Conservation (phyloP, 2,888 invertebrate genomes). For the Helobdella robusta region DNA sequence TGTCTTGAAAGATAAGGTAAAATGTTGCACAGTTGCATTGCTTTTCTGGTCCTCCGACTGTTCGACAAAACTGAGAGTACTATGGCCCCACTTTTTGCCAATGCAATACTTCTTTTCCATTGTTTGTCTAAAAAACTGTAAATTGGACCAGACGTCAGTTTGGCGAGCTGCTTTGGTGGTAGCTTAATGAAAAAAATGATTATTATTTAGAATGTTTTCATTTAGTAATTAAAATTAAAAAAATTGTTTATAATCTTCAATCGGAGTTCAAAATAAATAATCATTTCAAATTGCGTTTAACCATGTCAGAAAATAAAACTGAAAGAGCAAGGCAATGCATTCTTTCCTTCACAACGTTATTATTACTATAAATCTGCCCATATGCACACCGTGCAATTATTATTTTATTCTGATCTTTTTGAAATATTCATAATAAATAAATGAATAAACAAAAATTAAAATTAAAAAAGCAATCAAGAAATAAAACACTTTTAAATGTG, state of each 20-base stretch:
- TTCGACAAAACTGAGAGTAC: conserved; percentile 15
- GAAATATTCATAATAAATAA: no score
- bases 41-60: conserved; percentile 19
- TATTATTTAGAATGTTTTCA: not conserved
- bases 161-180: conserved; percentile 12
- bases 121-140: conserved; percentile 17
- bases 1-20: conserved; percentile 13
- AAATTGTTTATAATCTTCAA: not conserved
- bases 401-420: no score
- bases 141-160: conserved; percentile 15
- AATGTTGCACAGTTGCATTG: conserved; percentile 15
- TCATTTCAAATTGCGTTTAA: no score
- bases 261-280: not conserved
- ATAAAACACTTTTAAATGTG: no score
- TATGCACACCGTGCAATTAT: no score
- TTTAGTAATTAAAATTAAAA: not conserved
- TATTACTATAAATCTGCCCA: no score
- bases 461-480: no score
- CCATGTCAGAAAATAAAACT: no score
- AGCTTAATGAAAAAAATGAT: no score
- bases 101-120: conserved; percentile 16
- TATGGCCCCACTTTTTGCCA: conserved; percentile 20
- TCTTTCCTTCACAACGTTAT: no score
- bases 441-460: no score
- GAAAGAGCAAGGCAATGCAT: no score